Conservation (phyloP, 2,113 vertebrate species). For the Peromyscus maniculatus region DNA sequence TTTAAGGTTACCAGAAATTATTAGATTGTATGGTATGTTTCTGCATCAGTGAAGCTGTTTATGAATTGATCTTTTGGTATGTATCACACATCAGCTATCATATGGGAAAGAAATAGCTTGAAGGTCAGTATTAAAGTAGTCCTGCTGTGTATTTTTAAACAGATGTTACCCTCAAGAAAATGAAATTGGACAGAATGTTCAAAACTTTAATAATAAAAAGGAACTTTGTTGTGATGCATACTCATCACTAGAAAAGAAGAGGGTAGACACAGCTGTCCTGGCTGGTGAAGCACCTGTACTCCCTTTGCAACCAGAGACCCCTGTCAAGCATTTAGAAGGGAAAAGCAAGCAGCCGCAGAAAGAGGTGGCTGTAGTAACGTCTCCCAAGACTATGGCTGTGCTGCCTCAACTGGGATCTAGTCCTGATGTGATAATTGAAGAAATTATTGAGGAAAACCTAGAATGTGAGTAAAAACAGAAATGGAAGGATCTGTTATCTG, state of each 20-base stretch:
- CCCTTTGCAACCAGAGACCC: constrained; percentile 29
- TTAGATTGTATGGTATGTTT: background rate
- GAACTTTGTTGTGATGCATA: constrained; percentile 22
- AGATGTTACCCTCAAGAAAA: constrained; percentile 82
- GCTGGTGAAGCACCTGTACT: constrained; percentile 31
- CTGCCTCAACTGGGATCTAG: constrained; percentile 53
- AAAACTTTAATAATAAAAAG: constrained; percentile 53
- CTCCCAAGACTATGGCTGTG: constrained; percentile 53
- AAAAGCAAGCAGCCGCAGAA: constrained; percentile 17
- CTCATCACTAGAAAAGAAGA: constrained; percentile 48
- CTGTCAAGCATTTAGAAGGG: background rate
- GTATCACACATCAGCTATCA: background rate
- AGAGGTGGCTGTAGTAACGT: background rate
- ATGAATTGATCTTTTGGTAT: constrained; percentile 2
- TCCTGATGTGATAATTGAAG: constrained; percentile 91
- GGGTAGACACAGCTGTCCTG: background rate
- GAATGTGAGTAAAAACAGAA: constrained; percentile 83
- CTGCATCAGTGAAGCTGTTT: background rate
- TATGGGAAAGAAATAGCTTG: constrained; percentile 23
- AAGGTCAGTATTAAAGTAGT: constrained; percentile 43
- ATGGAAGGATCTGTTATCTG: background rate
- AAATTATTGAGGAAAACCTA: constrained; percentile 87
- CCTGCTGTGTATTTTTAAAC: constrained; percentile 72
- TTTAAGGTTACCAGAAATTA: constrained; percentile 44
- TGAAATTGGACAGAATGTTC: constrained; percentile 53